Conservation (phyloP, 2,797 vertebrate species). For the Dendrocincla fuliginosa region DNA sequence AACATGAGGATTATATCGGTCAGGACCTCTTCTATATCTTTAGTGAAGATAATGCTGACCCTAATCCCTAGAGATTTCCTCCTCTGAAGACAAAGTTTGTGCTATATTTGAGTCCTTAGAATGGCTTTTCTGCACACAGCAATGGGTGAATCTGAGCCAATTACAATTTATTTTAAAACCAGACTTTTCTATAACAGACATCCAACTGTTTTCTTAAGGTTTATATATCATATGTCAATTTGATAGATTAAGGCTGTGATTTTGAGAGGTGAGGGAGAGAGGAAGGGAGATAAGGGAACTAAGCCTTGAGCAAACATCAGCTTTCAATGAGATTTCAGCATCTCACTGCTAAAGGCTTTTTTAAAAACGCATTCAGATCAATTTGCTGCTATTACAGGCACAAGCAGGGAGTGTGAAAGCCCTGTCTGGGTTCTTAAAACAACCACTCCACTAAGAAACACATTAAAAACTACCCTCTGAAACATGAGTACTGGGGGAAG, state of each 20-base stretch:
- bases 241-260: not conserved
- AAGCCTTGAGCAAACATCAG: constrained; percentile 7
- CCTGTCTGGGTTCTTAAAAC: not conserved
- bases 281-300: not conserved
- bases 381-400: not conserved
- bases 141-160: not conserved
- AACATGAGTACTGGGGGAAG: not conserved
- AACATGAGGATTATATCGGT: not conserved
- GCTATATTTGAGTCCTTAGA: not conserved
- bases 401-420: not conserved
- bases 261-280: not conserved
- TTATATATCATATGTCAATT: not conserved
- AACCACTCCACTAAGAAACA: not conserved
- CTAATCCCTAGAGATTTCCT: constrained; percentile 10
- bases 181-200: not conserved
- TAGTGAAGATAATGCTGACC: constrained; percentile 6
- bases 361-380: not conserved
- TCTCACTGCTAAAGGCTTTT: not conserved
- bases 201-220: not conserved
- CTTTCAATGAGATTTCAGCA: not conserved
- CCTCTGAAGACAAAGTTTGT: not conserved
- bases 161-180: constrained; percentile 5
- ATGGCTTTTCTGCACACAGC: not conserved
- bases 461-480: not conserved
- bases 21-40: not conserved